Evolutionary conservation across 2,888 invertebrate species (phyloP).

Genomic region (Hymenopus coronatus): DNA sequence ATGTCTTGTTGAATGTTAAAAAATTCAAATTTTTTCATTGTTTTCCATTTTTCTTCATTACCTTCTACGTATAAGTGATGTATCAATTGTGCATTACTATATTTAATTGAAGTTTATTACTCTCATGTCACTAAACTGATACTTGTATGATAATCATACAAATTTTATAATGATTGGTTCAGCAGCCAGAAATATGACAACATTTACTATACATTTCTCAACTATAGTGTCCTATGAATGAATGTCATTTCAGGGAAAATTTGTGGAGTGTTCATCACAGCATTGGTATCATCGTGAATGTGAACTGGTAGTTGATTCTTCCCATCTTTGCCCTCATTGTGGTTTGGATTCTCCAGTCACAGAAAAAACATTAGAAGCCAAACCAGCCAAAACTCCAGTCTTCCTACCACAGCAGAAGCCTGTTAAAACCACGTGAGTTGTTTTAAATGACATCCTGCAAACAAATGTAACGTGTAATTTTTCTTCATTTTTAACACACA

Average conservation of each 20-base stretch:
- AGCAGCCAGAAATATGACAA: too few species aligned
- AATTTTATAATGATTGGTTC: too few species aligned
- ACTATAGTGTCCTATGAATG: background rate
- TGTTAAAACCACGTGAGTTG: conserved; percentile 41
- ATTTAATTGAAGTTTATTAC: too few species aligned
- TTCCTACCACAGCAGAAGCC: conserved; percentile 59
- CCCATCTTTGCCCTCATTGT: conserved; percentile 70
- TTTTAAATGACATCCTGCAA: background rate
- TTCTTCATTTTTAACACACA: too few species aligned
- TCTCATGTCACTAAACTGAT: too few species aligned
- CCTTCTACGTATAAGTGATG: too few species aligned
- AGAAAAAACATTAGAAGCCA: conserved; percentile 62
- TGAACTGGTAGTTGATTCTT: conserved; percentile 53
- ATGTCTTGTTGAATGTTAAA: too few species aligned
- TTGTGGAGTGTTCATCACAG: conserved; percentile 72
- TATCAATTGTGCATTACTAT: too few species aligned
- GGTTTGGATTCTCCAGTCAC: conserved; percentile 57
- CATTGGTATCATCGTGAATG: conserved; percentile 86
- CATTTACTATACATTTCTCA: too few species aligned
- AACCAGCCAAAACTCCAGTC: conserved; percentile 60
- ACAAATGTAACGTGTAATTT: background rate
- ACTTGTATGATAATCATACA: too few species aligned
- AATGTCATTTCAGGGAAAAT: conserved; percentile 63
- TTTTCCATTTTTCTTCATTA: too few species aligned
- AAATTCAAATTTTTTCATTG: too few species aligned